Conservation (phyloP, 2,113 vertebrate genomes). For the Dasyurus viverrinus region DNA sequence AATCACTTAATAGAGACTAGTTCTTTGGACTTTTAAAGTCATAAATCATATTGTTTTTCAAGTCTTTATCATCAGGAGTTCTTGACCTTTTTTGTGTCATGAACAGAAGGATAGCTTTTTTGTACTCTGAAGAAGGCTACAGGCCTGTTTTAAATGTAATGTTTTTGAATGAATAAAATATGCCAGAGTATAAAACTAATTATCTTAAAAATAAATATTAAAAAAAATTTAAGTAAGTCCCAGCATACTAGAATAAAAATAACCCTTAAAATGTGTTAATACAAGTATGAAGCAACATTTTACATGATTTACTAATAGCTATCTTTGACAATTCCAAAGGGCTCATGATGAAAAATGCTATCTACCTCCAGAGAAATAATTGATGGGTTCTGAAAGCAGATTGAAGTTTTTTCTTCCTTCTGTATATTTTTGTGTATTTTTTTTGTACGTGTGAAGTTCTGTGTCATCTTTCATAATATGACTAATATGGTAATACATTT, state of each 20-base stretch:
- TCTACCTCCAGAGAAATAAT: conserved; percentile 8
- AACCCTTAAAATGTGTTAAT: not conserved
- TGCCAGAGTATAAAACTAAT: conserved; percentile 34
- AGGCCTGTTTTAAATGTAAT: not conserved
- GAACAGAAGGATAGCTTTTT: not conserved
- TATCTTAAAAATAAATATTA: conserved; percentile 39
- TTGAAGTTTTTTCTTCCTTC: conserved; percentile 31
- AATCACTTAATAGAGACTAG: not conserved
- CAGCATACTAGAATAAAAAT: not conserved
- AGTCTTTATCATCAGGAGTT: not conserved
- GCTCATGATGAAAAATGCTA: conserved; percentile 16
- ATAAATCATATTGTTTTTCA: not conserved
- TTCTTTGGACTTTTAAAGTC: not conserved
- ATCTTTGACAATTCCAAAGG: not conserved
- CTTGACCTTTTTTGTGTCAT: not conserved
- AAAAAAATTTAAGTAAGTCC: not conserved
- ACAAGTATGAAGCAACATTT: conserved; percentile 25
- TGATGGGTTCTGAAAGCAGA: conserved; percentile 45
- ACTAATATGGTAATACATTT: too few species aligned
- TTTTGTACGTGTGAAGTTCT: not conserved
- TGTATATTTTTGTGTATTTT: not conserved
- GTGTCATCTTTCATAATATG: not conserved
- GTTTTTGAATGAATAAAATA: conserved; percentile 28
- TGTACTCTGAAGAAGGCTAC: not conserved
- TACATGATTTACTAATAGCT: conserved; percentile 26